phyloP scores from a whole-genome alignment of 2,113 vertebrate genomes.

The Etheostoma spectabile region DNA sequence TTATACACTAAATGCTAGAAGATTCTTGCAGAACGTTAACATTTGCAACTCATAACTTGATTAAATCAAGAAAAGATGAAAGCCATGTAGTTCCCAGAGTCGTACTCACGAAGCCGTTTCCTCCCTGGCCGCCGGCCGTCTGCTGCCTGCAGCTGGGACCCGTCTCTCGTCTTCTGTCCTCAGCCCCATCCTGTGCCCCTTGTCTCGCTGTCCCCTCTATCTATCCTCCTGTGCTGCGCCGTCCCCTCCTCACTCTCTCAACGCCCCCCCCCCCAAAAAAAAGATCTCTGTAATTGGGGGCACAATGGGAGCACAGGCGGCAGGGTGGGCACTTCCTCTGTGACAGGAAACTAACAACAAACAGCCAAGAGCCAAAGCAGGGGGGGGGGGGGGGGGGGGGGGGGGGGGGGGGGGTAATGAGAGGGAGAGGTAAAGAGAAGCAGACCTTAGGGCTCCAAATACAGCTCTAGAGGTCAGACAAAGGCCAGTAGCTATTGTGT shows the following conservation, averaged over 20 bases:
- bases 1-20: not conserved
- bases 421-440: constrained; percentile 52
- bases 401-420: constrained; percentile 32
- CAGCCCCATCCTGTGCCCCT: not conserved
- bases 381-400: constrained; percentile 2
- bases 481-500: constrained; percentile 16
- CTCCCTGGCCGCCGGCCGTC: constrained; percentile 16
- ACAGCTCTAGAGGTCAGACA: constrained; percentile 35
- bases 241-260: constrained; percentile 2
- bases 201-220: constrained; percentile 54
- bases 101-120: constrained; percentile 34
- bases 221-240: constrained; percentile 57
- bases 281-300: constrained; percentile 73
- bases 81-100: not conserved
- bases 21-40: not conserved
- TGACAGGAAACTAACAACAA: constrained; percentile 84
- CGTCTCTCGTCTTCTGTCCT: constrained; percentile 13
- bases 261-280: constrained; percentile 10
- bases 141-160: not conserved
- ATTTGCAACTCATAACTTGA: not conserved
- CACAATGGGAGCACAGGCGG: constrained; percentile 77
- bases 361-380: constrained; percentile 64
- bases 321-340: constrained; percentile 86
- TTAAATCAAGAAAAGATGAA: not conserved
- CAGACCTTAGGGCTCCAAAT: constrained; percentile 49